Evolutionary conservation across 1,140 invertebrate species (phyloP).

Genomic region (Parapsyche elsis): DNA sequence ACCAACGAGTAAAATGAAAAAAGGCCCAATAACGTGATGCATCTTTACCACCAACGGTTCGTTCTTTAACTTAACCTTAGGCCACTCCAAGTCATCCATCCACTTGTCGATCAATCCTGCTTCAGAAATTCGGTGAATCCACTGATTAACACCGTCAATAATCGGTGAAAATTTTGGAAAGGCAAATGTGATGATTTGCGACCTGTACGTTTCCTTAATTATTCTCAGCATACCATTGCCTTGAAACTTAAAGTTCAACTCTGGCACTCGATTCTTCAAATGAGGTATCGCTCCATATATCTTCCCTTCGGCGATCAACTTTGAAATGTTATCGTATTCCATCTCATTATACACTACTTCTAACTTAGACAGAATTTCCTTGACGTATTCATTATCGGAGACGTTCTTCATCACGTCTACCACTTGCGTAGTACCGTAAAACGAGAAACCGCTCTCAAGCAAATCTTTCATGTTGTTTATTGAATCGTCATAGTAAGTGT

Average conservation of each 20-base stretch:
- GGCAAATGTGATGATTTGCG: constrained; percentile 46
- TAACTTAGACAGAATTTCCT: constrained; percentile 41
- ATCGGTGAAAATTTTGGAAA: constrained; percentile 46
- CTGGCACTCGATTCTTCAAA: constrained; percentile 42
- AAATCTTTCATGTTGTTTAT: constrained; percentile 50
- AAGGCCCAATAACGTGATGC: constrained; percentile 44
- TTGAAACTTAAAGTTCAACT: constrained; percentile 46
- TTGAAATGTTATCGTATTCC: constrained; percentile 38
- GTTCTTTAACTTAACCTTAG: constrained; percentile 9
- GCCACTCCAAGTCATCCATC: constrained; percentile 35
- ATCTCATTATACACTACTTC: constrained; percentile 23
- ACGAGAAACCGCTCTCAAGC: constrained; percentile 40
- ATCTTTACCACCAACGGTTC: constrained; percentile 43
- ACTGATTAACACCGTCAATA: constrained; percentile 38
- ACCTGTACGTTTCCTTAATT: constrained; percentile 43
- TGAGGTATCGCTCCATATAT: constrained; percentile 37
- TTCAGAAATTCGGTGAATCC: constrained; percentile 48
- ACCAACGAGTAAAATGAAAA: constrained; percentile 45
- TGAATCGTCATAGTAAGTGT: constrained; percentile 42
- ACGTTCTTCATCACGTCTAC: constrained; percentile 43
- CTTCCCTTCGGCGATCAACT: constrained; percentile 42
- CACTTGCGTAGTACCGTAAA: constrained; percentile 44
- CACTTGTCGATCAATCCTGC: constrained; percentile 50
- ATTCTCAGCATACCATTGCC: constrained; percentile 37
- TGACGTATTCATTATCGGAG: constrained; percentile 36